Percentiles rank a stretch among this genome's conserved stretches.
These are phyloP conservation scores for Drosophila rhopaloa DNA, from an alignment of 1,140 invertebrate genomes.

Conservation along the genomic window DNA sequence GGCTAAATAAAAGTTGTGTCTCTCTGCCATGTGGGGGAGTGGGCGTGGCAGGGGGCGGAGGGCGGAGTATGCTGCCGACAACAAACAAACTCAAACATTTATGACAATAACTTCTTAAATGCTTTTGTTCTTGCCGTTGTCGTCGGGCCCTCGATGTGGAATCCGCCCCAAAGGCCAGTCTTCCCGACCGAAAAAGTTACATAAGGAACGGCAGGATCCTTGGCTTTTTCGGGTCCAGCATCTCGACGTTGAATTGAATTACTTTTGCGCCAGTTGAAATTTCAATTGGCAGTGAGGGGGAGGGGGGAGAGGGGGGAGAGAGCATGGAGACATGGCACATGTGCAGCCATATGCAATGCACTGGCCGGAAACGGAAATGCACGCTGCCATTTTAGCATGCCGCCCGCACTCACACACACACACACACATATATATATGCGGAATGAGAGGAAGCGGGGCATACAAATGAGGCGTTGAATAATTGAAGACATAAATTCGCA, in stretches of 20 bases:
- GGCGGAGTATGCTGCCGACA: constrained; percentile 20
- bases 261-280: constrained; percentile 82
- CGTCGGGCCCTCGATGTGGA: constrained; percentile 37
- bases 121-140: constrained; percentile 68
- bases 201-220: constrained; percentile 56
- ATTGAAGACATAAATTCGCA: constrained; percentile 83
- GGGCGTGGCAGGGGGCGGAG: not conserved
- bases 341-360: constrained; percentile 74
- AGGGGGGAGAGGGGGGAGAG: not conserved
- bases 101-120: constrained; percentile 83
- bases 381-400: constrained; percentile 79
- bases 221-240: constrained; percentile 35
- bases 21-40: constrained; percentile 39
- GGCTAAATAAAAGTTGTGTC: constrained; percentile 79
- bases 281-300: constrained; percentile 65
- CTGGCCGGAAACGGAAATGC: constrained; percentile 80
- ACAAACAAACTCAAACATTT: constrained; percentile 80
- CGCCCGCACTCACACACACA: constrained; percentile 32
- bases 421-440: not conserved
- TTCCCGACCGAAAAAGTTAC: constrained; percentile 14
- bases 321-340: constrained; percentile 49
- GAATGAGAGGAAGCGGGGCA: constrained; percentile 49
- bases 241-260: constrained; percentile 77
- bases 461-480: constrained; percentile 81
- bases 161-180: constrained; percentile 5